Evolutionary conservation across 2,888 invertebrate species (phyloP), one percentile per base, ranked within the genome.

Genomic region (Oscheius sp.): DNA sequence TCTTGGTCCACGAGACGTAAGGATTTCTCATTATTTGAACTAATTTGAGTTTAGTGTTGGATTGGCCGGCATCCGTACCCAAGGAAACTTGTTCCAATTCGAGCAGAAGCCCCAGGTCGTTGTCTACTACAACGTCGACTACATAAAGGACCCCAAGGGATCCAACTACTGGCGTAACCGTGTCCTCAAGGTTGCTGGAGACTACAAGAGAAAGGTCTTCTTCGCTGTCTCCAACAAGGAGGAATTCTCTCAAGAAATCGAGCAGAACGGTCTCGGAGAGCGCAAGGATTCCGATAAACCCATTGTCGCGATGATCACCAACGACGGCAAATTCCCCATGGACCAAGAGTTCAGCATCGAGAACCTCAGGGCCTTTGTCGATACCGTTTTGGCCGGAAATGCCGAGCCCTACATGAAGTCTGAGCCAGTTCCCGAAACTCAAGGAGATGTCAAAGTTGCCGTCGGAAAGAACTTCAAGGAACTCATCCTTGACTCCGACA

Each of bases 151-250:
- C 88, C 90, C 92, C 27, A 99, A 99, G 89, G 89, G 95, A 57
- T 96, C 96, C 64, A 96, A 98, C 89, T 98, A 98, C 90, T 98
- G 97, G 96, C 92, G 96, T 84, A 96, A 96, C 89, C 91, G 87
- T 69, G 86, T 87, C 33, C 78, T 87, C 68, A 87, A 87, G 76
- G 86, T 87, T 31, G 84, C 85, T 39, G 78, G 81, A 65, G 84
- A 86, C 45, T 84, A 78, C 78, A 86, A 84, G 75, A 76, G 85
- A 58, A 87, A 86, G 73, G 90, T 92, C 42, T 91, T 89, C 79
- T 98, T 96, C 89, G 96, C 96, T 1, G 90, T 99, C 78, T 92
- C 95, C 88, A 92, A 93, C 87, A 93, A 93, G 87, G 93, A 93
- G 84, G 95, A 96, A 82, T 96, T 96, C 91, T 92, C 92, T 71